Base-by-base conservation (phyloP, 2,888 invertebrate species). In the Scaptomyza cyrtandrae region DNA sequence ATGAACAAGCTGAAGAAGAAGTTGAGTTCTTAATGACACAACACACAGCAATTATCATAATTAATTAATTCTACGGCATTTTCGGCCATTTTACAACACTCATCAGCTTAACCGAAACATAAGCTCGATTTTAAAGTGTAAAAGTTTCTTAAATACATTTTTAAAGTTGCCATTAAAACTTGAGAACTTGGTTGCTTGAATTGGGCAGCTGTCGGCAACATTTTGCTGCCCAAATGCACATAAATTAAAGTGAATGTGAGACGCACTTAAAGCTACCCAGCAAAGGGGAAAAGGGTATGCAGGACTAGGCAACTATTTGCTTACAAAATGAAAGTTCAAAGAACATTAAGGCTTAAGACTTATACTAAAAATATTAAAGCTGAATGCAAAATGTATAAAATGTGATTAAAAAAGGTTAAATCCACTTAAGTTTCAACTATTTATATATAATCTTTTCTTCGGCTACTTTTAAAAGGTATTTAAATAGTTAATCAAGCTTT, bases 31-130 rank as follows among this genome's bases (percentile, higher is more conserved):
- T 62, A 65, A 76, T 76, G 50, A 43, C 33, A 24, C 41, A 24
- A 45, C 43, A 11, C 16, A 44, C 14, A 14, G 11, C 43, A 61
- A 75, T 81, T 75, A 73, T 24, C 81, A 84, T 80, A 75, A 80
- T 59, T 50, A 58, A 62, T 57, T 29, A 67, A 57, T 50, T 61
- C 67, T 14, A 9, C 45, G 58, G 43, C 53, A 58, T 52, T 70
- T n/a, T 33, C 9, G 31, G 14, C 29, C 39, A 69, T 53, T 71
- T 62, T 44, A 43, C 35, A 31, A 13, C 41, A 45, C 16, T 37
- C 19, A 16, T 5, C 11, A 44, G 19, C 44, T 10, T 10, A 33
- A 3, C 33, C 13, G 16, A 0, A 49, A 57, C 58, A 54, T 31
- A 3, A 58, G 56, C 53, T 56, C n/a, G 11, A 16, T 35, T 27